Percentiles rank a stretch among this genome's conserved stretches.
These are phyloP conservation scores for Ganaspis brasiliensis DNA, from an alignment of 2,888 invertebrate genomes.

Conservation along the genomic window DNA sequence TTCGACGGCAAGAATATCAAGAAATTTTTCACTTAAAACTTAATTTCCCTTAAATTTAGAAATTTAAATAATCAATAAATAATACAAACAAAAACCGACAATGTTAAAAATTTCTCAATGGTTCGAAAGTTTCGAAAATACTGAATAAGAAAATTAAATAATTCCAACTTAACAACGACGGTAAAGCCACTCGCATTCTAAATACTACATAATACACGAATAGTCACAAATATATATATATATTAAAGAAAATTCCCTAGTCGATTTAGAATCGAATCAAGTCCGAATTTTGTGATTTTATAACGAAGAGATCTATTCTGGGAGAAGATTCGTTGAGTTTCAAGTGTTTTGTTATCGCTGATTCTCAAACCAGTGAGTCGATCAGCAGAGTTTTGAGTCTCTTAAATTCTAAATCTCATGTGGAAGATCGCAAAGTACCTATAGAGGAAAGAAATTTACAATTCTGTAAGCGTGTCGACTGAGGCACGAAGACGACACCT, in stretches of 20 bases:
- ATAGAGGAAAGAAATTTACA: slow-evolving; percentile 63
- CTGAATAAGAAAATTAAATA: slow-evolving; percentile 51
- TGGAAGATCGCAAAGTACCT: slow-evolving; percentile 5
- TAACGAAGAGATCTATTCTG: background rate
- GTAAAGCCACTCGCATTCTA: slow-evolving; percentile 45
- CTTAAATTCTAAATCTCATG: slow-evolving; percentile 18
- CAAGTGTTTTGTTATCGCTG: slow-evolving; percentile 17
- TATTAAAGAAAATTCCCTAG: slow-evolving; percentile 63
- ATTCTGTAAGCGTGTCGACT: slow-evolving; percentile 77
- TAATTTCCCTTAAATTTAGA: slow-evolving; percentile 36
- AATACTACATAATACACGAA: slow-evolving; percentile 62
- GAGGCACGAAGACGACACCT: slow-evolving; percentile 75
- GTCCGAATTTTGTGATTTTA: slow-evolving; percentile 50
- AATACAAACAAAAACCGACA: background rate
- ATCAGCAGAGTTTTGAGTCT: slow-evolving; percentile 18
- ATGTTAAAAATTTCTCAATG: slow-evolving; percentile 7
- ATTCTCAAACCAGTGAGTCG: slow-evolving; percentile 44
- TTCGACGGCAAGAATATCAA: slow-evolving; percentile 8
- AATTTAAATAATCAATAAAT: slow-evolving; percentile 39
- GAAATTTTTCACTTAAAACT: background rate
- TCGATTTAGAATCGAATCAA: slow-evolving; percentile 63
- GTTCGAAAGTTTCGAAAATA: slow-evolving; percentile 49
- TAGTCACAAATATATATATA: slow-evolving; percentile 64
- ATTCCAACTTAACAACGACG: slow-evolving; percentile 62
- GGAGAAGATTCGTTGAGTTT: background rate